Percentiles rank a stretch among this genome's conserved stretches.
phyloP scores from a whole-genome alignment of 1,140 invertebrate genomes.

The Teleogryllus occipitalis region DNA sequence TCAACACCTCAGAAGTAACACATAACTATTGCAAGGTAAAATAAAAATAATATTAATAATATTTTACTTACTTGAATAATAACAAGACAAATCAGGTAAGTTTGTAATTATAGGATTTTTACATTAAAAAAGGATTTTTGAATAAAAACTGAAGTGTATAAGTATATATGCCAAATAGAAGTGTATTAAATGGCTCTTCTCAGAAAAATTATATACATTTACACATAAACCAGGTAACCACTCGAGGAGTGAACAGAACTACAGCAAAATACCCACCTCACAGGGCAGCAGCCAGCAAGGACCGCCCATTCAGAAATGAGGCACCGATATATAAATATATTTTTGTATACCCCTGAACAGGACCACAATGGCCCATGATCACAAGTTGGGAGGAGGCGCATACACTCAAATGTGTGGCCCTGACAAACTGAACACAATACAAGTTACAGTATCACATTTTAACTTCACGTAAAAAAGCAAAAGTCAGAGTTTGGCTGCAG shows the following conservation, averaged over 20 bases:
- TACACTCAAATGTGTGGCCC: neutral
- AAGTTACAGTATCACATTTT: conserved; percentile 19
- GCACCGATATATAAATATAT: neutral
- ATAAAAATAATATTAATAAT: no score
- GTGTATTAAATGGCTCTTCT: neutral
- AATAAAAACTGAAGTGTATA: no score
- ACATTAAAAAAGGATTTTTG: no score
- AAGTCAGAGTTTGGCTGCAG: neutral
- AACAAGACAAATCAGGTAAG: no score
- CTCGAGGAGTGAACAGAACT: neutral
- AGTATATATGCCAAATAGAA: neutral
- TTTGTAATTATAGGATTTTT: no score
- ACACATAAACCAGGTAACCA: neutral
- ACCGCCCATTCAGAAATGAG: no score
- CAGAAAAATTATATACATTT: neutral
- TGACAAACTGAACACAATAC: conserved; percentile 21
- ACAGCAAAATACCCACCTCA: neutral
- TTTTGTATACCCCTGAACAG: neutral
- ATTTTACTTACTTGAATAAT: no score
- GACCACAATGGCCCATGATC: neutral
- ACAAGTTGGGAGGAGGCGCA: neutral
- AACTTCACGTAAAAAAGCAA: neutral
- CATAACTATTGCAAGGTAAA: no score
- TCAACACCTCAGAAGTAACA: no score
- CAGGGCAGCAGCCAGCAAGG: neutral